A percentile compares a stretch with the other conserved stretches of the same genome.
Evolutionary conservation across 1,140 invertebrate genomes (phyloP).

Genomic region (Brachionus asplanchnoidis): DNA sequence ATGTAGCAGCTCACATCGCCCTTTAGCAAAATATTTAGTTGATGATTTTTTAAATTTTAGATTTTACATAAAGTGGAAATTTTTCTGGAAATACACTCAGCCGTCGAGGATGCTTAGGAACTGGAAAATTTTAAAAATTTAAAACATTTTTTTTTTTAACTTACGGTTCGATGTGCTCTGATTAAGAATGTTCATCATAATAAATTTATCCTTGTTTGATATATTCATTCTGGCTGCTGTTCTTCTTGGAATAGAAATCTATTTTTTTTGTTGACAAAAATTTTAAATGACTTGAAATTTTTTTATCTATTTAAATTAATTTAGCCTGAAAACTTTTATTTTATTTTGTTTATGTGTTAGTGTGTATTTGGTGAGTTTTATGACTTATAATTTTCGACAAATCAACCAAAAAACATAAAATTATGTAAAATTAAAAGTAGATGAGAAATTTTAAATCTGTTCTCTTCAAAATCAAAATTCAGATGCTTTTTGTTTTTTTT

Average conservation of each 20-base stretch:
- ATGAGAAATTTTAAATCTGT: slow-evolving; percentile 26
- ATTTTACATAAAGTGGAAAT: background rate
- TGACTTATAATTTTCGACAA: background rate
- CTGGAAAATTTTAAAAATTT: background rate
- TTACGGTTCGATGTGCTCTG: background rate
- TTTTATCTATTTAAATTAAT: background rate
- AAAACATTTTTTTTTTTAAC: background rate
- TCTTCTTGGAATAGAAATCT: background rate
- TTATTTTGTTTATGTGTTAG: background rate
- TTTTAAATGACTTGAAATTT: background rate
- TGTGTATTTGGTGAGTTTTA: background rate
- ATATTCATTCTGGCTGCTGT: background rate
- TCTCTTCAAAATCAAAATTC: background rate
- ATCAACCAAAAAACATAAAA: slow-evolving; percentile 1
- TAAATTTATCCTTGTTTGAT: slow-evolving; percentile 32
- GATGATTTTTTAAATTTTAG: background rate
- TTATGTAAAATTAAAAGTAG: background rate
- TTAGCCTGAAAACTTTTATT: background rate
- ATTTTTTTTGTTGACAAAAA: background rate
- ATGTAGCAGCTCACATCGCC: background rate
- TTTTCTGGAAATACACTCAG: background rate
- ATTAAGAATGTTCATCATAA: slow-evolving; percentile 20
- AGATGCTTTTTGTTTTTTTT: background rate
- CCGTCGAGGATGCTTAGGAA: background rate
- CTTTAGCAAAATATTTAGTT: background rate